phyloP scores from a whole-genome alignment of 1,140 invertebrate species.

The Heliothis virescens region DNA sequence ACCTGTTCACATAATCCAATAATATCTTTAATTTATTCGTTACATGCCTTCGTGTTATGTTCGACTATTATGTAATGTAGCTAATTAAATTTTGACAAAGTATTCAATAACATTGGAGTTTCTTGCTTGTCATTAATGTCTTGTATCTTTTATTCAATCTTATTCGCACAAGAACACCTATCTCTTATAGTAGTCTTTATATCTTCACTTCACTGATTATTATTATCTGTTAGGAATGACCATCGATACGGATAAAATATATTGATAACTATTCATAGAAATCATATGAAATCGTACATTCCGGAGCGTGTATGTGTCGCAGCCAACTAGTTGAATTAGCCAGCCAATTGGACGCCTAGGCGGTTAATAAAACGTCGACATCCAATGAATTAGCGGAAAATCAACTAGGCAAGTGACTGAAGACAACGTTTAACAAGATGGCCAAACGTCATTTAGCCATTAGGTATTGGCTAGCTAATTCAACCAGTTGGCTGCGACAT shows the following conservation, averaged over 20 bases:
- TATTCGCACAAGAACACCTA: neutral
- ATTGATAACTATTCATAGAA: slow-evolving; percentile 14
- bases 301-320: too few relatives aligned
- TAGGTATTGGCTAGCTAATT: too few relatives aligned
- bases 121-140: neutral
- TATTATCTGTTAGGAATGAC: slow-evolving; percentile 11
- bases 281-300: neutral
- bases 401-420: too few relatives aligned
- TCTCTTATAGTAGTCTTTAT: neutral
- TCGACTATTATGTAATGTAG: slow-evolving; percentile 18
- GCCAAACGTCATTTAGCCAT: too few relatives aligned
- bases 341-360: too few relatives aligned
- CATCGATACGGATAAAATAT: slow-evolving; percentile 8
- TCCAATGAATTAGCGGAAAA: too few relatives aligned
- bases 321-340: too few relatives aligned
- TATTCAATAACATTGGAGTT: neutral
- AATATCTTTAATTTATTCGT: slow-evolving; percentile 14
- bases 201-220: slow-evolving; percentile 7
- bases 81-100: slow-evolving; percentile 19
- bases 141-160: neutral
- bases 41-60: neutral
- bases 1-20: slow-evolving; percentile 22
- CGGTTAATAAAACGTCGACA: too few relatives aligned
- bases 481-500: too few relatives aligned
- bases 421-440: too few relatives aligned